Conservation (phyloP, 2,888 invertebrate genomes). For the Gnatocerus cornutus region DNA sequence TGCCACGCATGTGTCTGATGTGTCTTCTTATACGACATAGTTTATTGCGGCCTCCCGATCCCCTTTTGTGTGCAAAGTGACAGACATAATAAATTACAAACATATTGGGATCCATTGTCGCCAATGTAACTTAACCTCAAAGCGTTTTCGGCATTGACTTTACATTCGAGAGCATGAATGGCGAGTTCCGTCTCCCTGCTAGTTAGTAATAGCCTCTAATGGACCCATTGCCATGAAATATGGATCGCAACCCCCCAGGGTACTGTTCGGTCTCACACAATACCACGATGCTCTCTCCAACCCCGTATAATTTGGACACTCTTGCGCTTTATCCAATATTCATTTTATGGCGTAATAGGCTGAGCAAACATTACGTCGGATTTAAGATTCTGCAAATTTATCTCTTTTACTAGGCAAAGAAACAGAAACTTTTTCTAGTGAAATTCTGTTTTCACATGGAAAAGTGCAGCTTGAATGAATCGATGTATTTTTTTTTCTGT, state of each 20-base stretch:
- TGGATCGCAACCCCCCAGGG: constrained; percentile 64
- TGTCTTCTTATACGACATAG: constrained; percentile 25
- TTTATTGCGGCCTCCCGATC: constrained; percentile 35
- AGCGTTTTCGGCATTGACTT: constrained; percentile 64
- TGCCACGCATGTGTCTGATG: constrained; percentile 26
- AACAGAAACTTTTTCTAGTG: background rate
- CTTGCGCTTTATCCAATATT: constrained; percentile 19
- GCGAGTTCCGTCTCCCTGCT: constrained; percentile 61
- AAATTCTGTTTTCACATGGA: background rate
- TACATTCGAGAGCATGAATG: constrained; percentile 59
- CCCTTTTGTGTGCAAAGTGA: constrained; percentile 54
- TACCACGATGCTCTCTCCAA: constrained; percentile 38
- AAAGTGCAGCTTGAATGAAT: constrained; percentile 10
- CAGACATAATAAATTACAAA: constrained; percentile 66
- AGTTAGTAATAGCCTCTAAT: constrained; percentile 68
- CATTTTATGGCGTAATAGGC: constrained; percentile 19
- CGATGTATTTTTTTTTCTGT: constrained; percentile 9
- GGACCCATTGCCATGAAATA: constrained; percentile 69
- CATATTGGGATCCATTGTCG: constrained; percentile 66
- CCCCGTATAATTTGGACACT: constrained; percentile 17
- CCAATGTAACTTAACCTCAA: constrained; percentile 67
- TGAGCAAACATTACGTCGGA: constrained; percentile 13
- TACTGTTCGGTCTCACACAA: constrained; percentile 54
- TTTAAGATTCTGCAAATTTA: background rate
- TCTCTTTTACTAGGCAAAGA: too few species aligned